These are phyloP conservation scores for Geodia barretti DNA, from an alignment of 37 sponge, comb jelly and placozoan species.

Conservation along the genomic window DNA sequence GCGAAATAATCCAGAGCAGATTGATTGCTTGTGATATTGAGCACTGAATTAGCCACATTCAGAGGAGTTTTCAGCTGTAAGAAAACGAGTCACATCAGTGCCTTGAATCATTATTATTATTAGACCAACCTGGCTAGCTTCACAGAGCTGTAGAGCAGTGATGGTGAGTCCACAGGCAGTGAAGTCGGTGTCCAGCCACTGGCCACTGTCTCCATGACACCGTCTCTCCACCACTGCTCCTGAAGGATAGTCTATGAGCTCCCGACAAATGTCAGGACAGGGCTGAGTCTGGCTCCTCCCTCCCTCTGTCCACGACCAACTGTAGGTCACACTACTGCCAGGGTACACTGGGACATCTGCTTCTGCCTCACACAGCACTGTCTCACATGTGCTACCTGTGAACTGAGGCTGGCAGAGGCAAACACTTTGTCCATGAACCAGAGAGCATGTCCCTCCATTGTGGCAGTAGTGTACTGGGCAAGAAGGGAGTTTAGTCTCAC, in stretches of 20 bases:
- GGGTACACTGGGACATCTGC: background rate
- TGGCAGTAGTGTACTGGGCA: background rate
- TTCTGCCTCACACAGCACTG: background rate
- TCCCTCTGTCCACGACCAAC: background rate
- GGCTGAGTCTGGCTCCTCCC: background rate
- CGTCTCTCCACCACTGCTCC: background rate
- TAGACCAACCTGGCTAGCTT: too few species aligned
- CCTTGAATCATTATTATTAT: too few species aligned
- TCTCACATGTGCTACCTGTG: background rate
- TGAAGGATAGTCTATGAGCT: background rate
- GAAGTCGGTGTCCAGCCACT: background rate
- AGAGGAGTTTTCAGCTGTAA: background rate
- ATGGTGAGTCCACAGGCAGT: background rate
- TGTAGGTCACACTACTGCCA: background rate
- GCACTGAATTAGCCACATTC: background rate
- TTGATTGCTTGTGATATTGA: background rate
- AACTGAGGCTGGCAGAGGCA: background rate
- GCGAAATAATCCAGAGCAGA: background rate
- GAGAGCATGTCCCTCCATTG: constrained; percentile 3
- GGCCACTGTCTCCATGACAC: background rate
- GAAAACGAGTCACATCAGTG: too few species aligned
- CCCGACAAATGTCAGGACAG: background rate
- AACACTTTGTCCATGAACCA: background rate
- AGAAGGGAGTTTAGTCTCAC: background rate
- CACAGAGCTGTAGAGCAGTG: background rate